phyloP scores from a whole-genome alignment of 1,140 invertebrate species.

The Drosophila cardini region DNA sequence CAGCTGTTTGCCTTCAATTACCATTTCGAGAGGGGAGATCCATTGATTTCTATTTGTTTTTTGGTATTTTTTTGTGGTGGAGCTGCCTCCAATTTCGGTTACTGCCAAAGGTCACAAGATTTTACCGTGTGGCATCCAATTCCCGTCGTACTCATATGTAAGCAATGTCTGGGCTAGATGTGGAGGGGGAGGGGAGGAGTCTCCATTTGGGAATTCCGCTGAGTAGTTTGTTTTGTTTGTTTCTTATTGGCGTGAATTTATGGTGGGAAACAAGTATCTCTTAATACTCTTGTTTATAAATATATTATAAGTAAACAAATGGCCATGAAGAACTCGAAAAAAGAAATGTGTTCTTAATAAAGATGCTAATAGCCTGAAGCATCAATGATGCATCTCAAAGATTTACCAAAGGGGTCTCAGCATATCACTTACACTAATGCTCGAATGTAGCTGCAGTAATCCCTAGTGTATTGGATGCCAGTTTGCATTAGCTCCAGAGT shows the following conservation, averaged over 20 bases:
- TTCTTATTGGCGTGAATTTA: conserved; percentile 61
- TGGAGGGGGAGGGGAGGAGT: background rate
- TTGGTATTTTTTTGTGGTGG: conserved; percentile 40
- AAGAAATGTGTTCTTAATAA: conserved; percentile 77
- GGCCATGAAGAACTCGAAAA: conserved; percentile 38
- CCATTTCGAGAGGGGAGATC: conserved; percentile 19
- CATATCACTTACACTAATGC: conserved; percentile 57
- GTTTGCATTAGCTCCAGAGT: conserved; percentile 7
- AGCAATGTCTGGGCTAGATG: background rate
- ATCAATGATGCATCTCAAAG: conserved; percentile 37
- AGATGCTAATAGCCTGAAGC: conserved; percentile 64
- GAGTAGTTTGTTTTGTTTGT: conserved; percentile 52
- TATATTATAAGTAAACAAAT: conserved; percentile 65
- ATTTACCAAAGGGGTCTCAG: conserved; percentile 59
- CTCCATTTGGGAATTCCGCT: conserved; percentile 40
- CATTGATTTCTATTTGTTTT: conserved; percentile 35
- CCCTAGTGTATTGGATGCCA: conserved; percentile 24
- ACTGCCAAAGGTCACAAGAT: conserved; percentile 69
- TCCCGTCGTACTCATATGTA: conserved; percentile 11
- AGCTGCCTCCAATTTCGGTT: conserved; percentile 43
- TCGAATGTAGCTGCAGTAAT: conserved; percentile 4
- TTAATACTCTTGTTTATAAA: conserved; percentile 65
- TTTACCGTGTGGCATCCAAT: conserved; percentile 62
- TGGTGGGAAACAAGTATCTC: conserved; percentile 65
- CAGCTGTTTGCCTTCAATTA: conserved; percentile 56